Conservation (phyloP, 2,888 invertebrate genomes). For the Parnassius orleans region DNA sequence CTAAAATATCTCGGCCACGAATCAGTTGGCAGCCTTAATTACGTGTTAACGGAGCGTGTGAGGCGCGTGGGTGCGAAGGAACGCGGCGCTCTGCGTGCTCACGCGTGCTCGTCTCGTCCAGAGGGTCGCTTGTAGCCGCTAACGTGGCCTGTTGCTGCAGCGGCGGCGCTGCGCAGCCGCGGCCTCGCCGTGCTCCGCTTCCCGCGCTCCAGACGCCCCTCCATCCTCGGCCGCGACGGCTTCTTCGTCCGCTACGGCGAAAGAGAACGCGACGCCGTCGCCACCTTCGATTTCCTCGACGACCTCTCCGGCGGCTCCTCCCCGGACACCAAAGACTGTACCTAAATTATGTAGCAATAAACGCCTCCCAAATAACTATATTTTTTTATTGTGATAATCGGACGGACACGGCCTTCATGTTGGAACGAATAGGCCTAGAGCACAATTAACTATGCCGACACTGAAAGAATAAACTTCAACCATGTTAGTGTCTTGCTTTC, state of each 20-base stretch:
- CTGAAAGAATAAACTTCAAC: slow-evolving; percentile 4
- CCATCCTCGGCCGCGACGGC: slow-evolving; percentile 88
- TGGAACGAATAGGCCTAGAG: slow-evolving; percentile 1
- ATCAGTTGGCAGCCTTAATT: slow-evolving; percentile 14
- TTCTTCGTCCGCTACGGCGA: slow-evolving; percentile 90
- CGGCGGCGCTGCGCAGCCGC: slow-evolving; percentile 82
- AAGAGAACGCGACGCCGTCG: slow-evolving; percentile 88
- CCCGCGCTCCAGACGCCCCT: slow-evolving; percentile 80
- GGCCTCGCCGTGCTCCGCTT: slow-evolving; percentile 79
- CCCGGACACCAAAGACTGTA: slow-evolving; percentile 74
- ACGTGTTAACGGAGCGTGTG: slow-evolving; percentile 21
- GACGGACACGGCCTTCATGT: slow-evolving; percentile 7
- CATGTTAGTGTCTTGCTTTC: slow-evolving; percentile 2
- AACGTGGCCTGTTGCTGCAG: slow-evolving; percentile 66
- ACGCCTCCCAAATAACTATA: slow-evolving; percentile 61
- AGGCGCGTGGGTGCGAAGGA: slow-evolving; percentile 26
- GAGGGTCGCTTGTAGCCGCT: slow-evolving; percentile 57
- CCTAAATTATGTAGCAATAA: slow-evolving; percentile 59
- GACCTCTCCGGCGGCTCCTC: slow-evolving; percentile 77
- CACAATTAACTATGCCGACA: slow-evolving; percentile 3
- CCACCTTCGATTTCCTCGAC: slow-evolving; percentile 90
- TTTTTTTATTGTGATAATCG: slow-evolving; percentile 64
- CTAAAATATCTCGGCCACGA: neutral
- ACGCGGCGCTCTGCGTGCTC: slow-evolving; percentile 40
- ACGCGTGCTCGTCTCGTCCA: slow-evolving; percentile 59